phyloP scores from a whole-genome alignment of 2,113 vertebrate genomes.

The Furnarius figulus region DNA sequence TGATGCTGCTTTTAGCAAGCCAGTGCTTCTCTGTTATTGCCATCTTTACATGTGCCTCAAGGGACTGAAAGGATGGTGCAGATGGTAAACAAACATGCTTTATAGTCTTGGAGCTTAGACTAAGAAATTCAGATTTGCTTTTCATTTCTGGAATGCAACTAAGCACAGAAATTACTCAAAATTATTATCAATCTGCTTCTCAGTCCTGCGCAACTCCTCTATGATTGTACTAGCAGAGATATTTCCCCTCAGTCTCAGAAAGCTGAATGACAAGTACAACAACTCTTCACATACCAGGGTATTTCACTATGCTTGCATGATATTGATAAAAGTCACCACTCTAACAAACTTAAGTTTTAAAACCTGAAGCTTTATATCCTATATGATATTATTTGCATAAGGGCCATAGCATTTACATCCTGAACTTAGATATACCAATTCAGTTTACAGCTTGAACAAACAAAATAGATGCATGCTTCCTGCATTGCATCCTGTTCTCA shows the following conservation, averaged over 20 bases:
- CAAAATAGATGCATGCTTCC: neutral
- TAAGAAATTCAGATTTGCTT: slow-evolving; percentile 43
- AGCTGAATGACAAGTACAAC: neutral
- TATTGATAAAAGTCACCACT: neutral
- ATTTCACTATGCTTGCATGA: neutral
- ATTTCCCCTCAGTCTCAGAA: neutral
- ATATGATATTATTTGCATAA: neutral
- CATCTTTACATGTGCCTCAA: slow-evolving; percentile 31
- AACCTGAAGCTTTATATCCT: neutral
- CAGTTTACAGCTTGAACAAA: neutral
- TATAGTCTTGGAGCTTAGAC: neutral
- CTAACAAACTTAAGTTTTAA: neutral
- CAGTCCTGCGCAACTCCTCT: neutral
- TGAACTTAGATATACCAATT: neutral
- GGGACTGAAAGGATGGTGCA: slow-evolving; percentile 14
- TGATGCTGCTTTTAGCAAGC: slow-evolving; percentile 18
- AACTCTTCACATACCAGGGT: neutral
- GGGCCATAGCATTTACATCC: rapidly evolving
- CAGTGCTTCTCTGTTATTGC: neutral
- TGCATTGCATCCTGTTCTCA: neutral
- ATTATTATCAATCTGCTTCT: neutral
- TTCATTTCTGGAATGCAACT: slow-evolving; percentile 5
- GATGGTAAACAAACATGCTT: slow-evolving; percentile 48
- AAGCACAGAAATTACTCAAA: slow-evolving; percentile 7
- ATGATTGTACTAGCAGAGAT: neutral